phyloP scores from a whole-genome alignment of 2,113 vertebrate genomes.

The Orientallactaga bullata region DNA sequence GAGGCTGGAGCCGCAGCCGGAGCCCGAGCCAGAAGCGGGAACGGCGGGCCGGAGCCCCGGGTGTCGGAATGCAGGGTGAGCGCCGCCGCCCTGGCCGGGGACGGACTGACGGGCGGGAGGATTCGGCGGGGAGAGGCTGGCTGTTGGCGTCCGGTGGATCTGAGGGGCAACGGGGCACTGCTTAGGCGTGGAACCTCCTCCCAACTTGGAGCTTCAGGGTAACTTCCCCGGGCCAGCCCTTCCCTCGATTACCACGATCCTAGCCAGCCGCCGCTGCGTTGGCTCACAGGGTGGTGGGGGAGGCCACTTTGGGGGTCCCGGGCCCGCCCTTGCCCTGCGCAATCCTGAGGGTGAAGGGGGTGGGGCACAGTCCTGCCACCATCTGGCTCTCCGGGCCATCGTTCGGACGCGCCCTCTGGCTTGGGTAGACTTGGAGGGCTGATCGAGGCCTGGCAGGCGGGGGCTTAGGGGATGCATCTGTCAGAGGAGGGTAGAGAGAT shows the following conservation, averaged over 20 bases:
- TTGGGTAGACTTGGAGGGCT: not conserved
- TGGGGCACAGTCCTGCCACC: not conserved
- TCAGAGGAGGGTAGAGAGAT: too few species aligned
- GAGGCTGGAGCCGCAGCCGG: conserved; percentile 15
- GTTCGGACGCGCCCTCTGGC: conserved; percentile 34
- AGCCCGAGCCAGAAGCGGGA: conserved; percentile 63
- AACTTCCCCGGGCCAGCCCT: conserved; percentile 58
- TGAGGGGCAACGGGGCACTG: not conserved
- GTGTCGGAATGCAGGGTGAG: conserved; percentile 69
- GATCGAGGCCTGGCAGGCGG: not conserved
- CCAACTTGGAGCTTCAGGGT: conserved; percentile 46
- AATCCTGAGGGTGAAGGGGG: not conserved
- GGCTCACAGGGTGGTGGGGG: not conserved
- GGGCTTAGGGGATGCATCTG: not conserved
- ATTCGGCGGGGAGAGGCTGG: not conserved
- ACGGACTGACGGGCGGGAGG: not conserved
- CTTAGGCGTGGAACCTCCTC: not conserved
- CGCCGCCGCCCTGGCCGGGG: conserved; percentile 40
- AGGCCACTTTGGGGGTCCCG: not conserved
- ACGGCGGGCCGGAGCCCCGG: conserved; percentile 53
- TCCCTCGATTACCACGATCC: not conserved
- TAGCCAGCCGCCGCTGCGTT: not conserved
- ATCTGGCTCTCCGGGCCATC: not conserved
- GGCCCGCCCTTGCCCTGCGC: not conserved
- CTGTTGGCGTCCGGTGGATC: not conserved